Evolutionary conservation across 2,797 vertebrate species (phyloP).

Genomic region (Chelidonichthys spinosus): DNA sequence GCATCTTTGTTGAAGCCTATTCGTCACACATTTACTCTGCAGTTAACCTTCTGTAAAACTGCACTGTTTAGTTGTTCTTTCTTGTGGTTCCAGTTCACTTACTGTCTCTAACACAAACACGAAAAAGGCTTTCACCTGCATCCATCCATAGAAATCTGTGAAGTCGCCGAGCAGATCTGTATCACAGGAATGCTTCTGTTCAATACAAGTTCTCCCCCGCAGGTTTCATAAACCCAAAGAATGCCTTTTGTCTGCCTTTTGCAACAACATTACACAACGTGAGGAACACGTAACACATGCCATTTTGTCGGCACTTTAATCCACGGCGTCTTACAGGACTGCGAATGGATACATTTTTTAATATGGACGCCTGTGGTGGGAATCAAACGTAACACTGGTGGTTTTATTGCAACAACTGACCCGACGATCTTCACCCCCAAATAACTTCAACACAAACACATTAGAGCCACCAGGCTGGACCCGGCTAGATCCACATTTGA

Average conservation of each 20-base stretch:
- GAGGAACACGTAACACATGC: slow-evolving; percentile 14
- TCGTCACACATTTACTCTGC: too few species aligned
- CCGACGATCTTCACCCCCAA: neutral
- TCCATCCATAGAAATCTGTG: neutral
- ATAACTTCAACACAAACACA: slow-evolving; percentile 10
- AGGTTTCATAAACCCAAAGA: slow-evolving; percentile 33
- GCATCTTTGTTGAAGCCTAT: too few species aligned
- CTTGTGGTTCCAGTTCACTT: neutral
- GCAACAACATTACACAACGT: slow-evolving; percentile 40
- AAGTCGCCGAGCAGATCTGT: neutral
- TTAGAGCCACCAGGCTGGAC: slow-evolving; percentile 16
- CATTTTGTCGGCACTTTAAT: slow-evolving; percentile 8
- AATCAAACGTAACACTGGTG: slow-evolving; percentile 29
- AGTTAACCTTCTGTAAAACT: too few species aligned
- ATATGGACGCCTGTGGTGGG: slow-evolving; percentile 14
- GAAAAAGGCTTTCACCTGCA: slow-evolving; percentile 5
- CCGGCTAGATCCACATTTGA: slow-evolving; percentile 31
- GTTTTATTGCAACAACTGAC: slow-evolving; percentile 37
- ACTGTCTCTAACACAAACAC: neutral
- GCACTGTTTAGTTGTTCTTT: neutral
- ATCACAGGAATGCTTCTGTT: too few species aligned
- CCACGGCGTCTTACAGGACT: neutral
- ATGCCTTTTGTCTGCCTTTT: slow-evolving; percentile 42
- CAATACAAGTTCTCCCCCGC: neutral
- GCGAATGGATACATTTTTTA: slow-evolving; percentile 18